Evolutionary conservation across 1,140 invertebrate species (phyloP).

Genomic region (Nasonia vitripennis): DNA sequence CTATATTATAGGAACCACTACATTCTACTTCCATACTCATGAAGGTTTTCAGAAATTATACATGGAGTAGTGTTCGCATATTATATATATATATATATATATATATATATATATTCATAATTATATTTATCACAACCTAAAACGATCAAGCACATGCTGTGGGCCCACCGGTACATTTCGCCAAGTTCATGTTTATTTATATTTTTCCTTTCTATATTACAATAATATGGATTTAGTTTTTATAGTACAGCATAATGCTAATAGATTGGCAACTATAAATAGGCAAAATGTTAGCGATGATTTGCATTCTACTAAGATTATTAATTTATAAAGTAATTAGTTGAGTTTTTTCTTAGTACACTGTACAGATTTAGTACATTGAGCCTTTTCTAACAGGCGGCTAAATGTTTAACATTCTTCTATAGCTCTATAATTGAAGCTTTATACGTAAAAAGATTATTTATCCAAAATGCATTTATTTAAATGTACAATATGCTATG

Average conservation of each 20-base stretch:
- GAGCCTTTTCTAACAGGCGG: slow-evolving; percentile 19
- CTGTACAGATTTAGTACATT: not conserved
- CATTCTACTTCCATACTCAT: not conserved
- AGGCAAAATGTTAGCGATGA: slow-evolving; percentile 12
- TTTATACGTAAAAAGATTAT: not conserved
- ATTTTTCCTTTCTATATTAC: not conserved
- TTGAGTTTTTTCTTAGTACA: not conserved
- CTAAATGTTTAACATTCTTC: slow-evolving; percentile 41
- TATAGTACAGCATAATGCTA: not conserved
- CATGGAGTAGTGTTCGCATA: not conserved
- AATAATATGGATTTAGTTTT: not conserved
- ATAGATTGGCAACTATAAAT: not conserved
- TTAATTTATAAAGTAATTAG: not conserved
- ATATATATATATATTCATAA: slow-evolving; percentile 9
- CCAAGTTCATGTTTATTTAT: slow-evolving; percentile 33
- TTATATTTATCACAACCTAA: slow-evolving; percentile 41
- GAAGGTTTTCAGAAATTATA: not conserved
- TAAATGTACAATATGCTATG: not conserved
- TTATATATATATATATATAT: not conserved
- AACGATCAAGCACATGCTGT: slow-evolving; percentile 55
- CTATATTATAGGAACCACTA: not conserved
- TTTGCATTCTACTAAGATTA: slow-evolving; percentile 26
- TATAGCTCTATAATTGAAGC: slow-evolving; percentile 12
- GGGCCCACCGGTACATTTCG: slow-evolving; percentile 62
- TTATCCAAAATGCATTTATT: slow-evolving; percentile 1